These are phyloP conservation scores for Microcebus tavaratra DNA, from an alignment of 2,113 vertebrate genomes.

Conservation along the genomic window DNA sequence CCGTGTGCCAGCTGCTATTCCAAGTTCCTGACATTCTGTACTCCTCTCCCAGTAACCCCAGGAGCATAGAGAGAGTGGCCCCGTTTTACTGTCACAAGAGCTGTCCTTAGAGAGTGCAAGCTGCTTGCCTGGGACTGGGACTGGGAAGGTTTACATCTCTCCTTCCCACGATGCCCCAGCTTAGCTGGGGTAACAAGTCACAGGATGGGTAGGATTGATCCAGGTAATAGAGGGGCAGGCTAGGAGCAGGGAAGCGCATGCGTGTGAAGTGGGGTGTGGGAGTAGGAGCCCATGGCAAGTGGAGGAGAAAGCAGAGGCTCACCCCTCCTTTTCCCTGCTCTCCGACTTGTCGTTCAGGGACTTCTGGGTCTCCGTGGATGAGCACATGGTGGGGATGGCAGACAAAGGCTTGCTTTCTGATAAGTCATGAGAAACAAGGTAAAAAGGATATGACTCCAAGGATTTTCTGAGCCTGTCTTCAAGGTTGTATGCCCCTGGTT, in stretches of 20 bases:
- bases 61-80: background rate
- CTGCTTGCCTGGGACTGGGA: background rate
- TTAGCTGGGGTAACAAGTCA: background rate
- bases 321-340: background rate
- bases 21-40: background rate
- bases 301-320: background rate
- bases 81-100: background rate
- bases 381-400: accelerated
- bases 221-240: background rate
- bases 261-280: accelerated
- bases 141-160: background rate
- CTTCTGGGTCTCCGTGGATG: background rate
- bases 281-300: accelerated
- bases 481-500: no score
- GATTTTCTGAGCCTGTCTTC: background rate
- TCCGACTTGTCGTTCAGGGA: background rate
- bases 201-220: background rate
- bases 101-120: background rate
- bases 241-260: background rate
- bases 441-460: background rate
- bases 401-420: background rate
- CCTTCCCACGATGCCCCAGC: background rate
- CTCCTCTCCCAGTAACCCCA: background rate
- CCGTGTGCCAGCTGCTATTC: no score
- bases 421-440: background rate